Evolutionary conservation across 2,113 vertebrate species (phyloP), one percentile per base, ranked within the genome.

Genomic region (Gasterosteus aculeatus): DNA sequence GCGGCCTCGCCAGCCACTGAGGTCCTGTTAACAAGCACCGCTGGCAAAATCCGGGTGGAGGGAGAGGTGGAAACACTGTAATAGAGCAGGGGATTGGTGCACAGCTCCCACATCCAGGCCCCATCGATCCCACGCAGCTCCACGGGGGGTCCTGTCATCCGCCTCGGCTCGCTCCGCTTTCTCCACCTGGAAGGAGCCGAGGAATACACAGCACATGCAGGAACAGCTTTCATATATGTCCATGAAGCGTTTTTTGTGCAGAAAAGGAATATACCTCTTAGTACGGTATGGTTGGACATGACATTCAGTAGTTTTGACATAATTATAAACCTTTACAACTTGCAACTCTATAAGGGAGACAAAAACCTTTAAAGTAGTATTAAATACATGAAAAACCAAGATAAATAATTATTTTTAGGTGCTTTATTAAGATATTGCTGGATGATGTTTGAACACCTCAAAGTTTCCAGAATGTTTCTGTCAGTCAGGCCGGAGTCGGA

Each of bases 1-100:
- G 75, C 58, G 75, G 78, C 81, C 29, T 68, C 80, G 89, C 84
- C 87, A 81, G 63, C 75, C 72, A 85, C 69, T 58, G 72, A 80
- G 78, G 69, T 73, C 77, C 80, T 83, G 84, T 84, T 92, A 91
- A 85, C 81, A 78, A 84, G 90, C 77, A 49, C 63, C 68, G 69
- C 58, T 82, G 86, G 82, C 78, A 84, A 75, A 72, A 62, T 51
- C 39, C 49, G 59, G 41, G 11, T 53, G 63, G 70, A 72, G 53
- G 47, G 61, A 78, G 51, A 71, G 68, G 69, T 35, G 51, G 72
- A 42, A 11, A 35, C 18, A 44, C 49, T 70, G 63, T 69, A 54
- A 60, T 35, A 71, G 57, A 77, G 49, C 80, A 57, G 65, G 67
- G 31, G 41, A 64, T 58, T 68, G 77, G 60, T 73, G 72, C 75